Evolutionary conservation across 2,113 vertebrate genomes (phyloP), one percentile per base, ranked within the genome.

Genomic region (Semnornis frantzii): DNA sequence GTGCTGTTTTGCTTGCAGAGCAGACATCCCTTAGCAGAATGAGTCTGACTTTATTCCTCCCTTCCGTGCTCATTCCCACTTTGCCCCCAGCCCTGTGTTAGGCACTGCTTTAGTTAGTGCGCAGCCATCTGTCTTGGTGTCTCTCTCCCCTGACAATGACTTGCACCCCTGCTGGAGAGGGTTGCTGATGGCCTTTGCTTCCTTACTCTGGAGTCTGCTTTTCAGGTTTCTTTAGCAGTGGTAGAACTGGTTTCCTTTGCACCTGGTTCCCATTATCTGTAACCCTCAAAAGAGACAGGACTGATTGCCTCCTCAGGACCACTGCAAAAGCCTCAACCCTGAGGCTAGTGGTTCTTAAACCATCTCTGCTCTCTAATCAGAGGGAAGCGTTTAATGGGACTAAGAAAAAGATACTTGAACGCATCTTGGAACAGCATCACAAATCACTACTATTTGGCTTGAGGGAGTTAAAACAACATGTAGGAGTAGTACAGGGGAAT

Each of bases 251-350:
- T 91, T 92, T 91, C 54, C 62, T 30, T 54, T 37, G 25, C 73
- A 73, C 39, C 72, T 65, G 74, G 13, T 63, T 94, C n/a, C 85
- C 12, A 18, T 89, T 92, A 89, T 76, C 85, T 87, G 23, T 58
- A 14, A 39, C 79, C 12, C 55, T 72, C 39, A n/a, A 21, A 92
- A 79, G 81, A 71, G 30, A 12, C 33, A 60, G 69, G 74, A 24
- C 64, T 34, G 52, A 71, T 37, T 42, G 19, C 15, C 39, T 70
- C 66, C 48, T 12, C 42, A 16, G 71, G 83, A 68, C 44, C 4
- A 1, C 81, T 87, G 44, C 63, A 63, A 34, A 94, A 89, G n/a
- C 71, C 72, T 82, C 20, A 16, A 0, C 50, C 82, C 69, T 25
- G 34, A 62, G 85, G 82, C 63, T 54, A 27, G 8, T 2, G 27